Base-by-base conservation (phyloP, 2,888 invertebrate genomes). In the Harpagoxenus sublaevis region DNA sequence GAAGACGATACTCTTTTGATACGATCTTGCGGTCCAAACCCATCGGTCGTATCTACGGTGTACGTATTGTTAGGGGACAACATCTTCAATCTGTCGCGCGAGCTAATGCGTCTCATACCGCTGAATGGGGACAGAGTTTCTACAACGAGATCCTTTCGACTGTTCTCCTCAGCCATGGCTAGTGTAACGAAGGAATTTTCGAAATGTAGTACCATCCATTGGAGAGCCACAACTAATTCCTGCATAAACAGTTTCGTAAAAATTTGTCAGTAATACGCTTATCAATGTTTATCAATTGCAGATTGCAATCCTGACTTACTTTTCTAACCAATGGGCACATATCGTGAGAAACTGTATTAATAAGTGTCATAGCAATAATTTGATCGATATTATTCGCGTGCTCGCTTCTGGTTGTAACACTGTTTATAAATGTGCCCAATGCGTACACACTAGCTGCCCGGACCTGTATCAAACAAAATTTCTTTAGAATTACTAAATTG, bases 341-440 rank as follows among this genome's bases (percentile, higher is more conserved):
- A 95, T 99, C 99, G 90, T 96, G 96, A 55, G 97, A 96, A 90
- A 98, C 96, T 51, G 97, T 97, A 92, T 97, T 97, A 77, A 98
- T 97, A 89, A 99, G 96, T 81, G 97, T 98, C 96, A 98, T 98
- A 87, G 98, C 99, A 89, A 99, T 98, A 92, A 97, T 97, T 93
- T 99, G 98, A 96, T 99, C 99, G 85, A 99, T 98, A 94, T 97
- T 98, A 95, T 98, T 98, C 63, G 99, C 98, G 95, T 99, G 99
- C 94, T 99, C 98, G 73, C 98, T 97, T 91, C 99, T 97, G 94
- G 98, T 97, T 42, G 96, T 96, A 62, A 97, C 97, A 53, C 98
- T 98, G 94, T 97, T 98, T 92, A 99, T 97, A 95, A 99, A 99
- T 35, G 99, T 98, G 87, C 99, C 99, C 86, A 99, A 96, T 18